phyloP scores from a whole-genome alignment of 2,797 vertebrate genomes.

The Trichosurus vulpecula region DNA sequence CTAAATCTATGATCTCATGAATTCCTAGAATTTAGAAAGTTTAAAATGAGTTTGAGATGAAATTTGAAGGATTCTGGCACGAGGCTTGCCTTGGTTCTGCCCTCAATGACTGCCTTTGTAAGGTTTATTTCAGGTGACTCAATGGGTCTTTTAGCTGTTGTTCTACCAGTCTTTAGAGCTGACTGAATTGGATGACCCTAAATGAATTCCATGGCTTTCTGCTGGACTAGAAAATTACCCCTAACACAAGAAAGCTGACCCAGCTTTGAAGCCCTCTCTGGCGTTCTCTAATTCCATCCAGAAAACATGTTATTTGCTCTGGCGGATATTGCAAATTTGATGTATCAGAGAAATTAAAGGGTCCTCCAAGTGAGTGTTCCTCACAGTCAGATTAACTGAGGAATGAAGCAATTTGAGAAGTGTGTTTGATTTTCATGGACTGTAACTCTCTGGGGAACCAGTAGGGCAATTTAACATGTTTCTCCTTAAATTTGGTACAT shows the following conservation, averaged over 20 bases:
- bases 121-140: background rate
- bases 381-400: constrained; percentile 71
- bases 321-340: constrained; percentile 65
- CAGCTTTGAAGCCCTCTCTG: constrained; percentile 62
- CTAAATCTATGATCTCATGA: background rate
- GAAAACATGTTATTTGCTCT: constrained; percentile 67
- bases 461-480: constrained; percentile 41
- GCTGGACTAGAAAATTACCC: rapidly evolving
- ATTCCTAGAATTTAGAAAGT: background rate
- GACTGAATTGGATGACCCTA: background rate
- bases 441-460: constrained; percentile 66
- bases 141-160: background rate
- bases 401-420: constrained; percentile 76
- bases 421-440: constrained; percentile 67
- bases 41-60: background rate
- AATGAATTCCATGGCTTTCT: background rate
- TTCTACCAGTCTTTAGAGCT: background rate
- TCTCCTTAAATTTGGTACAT: constrained; percentile 54
- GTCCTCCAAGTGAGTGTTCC: constrained; percentile 68
- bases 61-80: background rate
- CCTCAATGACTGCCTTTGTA: background rate
- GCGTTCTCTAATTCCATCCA: constrained; percentile 71
- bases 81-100: background rate
- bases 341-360: constrained; percentile 73
- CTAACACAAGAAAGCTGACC: constrained; percentile 19